Percentiles rank a stretch among this genome's conserved stretches.
These are phyloP conservation scores for Urechis unicinctus DNA, from an alignment of 2,888 invertebrate genomes.

Conservation along the genomic window DNA sequence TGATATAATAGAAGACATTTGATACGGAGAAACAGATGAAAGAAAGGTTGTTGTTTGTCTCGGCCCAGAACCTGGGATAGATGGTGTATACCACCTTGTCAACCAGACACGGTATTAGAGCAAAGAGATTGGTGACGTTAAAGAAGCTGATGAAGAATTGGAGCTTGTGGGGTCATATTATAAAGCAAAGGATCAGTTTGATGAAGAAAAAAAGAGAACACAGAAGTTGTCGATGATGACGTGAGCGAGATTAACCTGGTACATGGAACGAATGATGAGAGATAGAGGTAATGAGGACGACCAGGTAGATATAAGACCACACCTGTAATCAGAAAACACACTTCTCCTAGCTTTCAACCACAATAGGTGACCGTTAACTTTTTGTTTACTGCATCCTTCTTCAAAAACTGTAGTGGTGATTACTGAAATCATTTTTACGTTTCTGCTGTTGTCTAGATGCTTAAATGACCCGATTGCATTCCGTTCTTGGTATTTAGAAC, in stretches of 20 bases:
- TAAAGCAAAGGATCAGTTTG: constrained; percentile 7
- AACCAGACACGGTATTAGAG: constrained; percentile 10
- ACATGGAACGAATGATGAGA: constrained; percentile 16
- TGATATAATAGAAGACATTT: constrained; percentile 10
- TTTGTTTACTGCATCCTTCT: too few species aligned
- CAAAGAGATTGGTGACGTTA: constrained; percentile 11
- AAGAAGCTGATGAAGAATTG: constrained; percentile 9
- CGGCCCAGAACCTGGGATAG: constrained; percentile 1
- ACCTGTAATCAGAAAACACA: too few species aligned
- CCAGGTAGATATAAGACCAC: constrained; percentile 7
- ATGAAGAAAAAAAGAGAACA: constrained; percentile 6
- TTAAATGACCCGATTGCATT: too few species aligned
- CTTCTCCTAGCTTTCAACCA: too few species aligned
- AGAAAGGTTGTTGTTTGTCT: background rate
- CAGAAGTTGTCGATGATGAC: constrained; percentile 6
- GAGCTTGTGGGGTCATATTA: constrained; percentile 7
- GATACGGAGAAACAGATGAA: constrained; percentile 9
- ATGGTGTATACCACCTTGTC: too few species aligned
- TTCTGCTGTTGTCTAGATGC: too few species aligned
- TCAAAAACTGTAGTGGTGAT: too few species aligned
- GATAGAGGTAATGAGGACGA: constrained; percentile 7
- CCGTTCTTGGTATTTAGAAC: too few species aligned
- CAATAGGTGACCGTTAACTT: too few species aligned
- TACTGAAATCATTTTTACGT: too few species aligned
- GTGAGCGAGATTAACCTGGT: too few species aligned